Percentiles rank a stretch among this genome's conserved stretches.
These are phyloP conservation scores for Amazona ochrocephala DNA, from an alignment of 2,797 vertebrate genomes.

Conservation along the genomic window DNA sequence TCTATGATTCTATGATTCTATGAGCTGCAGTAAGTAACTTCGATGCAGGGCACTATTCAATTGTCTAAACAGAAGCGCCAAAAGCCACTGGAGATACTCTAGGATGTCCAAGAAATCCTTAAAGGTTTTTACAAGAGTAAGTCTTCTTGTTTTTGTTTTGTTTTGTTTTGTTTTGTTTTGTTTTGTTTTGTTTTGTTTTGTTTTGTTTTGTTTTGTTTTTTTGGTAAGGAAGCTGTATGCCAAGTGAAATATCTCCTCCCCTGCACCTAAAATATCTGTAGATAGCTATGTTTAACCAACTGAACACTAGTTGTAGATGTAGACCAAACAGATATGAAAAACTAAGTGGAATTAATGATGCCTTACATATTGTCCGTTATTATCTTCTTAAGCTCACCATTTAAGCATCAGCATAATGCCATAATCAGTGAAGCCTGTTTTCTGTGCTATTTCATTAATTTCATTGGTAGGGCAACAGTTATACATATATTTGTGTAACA, in stretches of 20 bases:
- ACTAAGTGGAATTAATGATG: background rate
- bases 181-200: background rate
- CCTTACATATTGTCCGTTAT: background rate
- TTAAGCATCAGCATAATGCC: background rate
- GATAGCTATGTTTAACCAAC: background rate
- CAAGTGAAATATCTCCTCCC: rapidly evolving
- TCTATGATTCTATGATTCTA: too few relatives aligned
- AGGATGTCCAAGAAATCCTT: background rate
- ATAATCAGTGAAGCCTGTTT: background rate
- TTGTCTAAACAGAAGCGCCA: background rate
- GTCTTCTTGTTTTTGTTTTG: background rate
- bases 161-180: background rate
- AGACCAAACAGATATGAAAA: background rate
- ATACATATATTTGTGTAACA: background rate
- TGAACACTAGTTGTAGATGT: background rate
- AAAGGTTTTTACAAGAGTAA: background rate
- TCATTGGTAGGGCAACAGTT: background rate
- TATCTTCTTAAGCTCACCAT: background rate
- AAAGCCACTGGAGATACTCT: background rate
- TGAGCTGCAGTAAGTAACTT: background rate
- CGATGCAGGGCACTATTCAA: background rate
- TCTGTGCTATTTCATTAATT: background rate
- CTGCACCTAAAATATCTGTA: background rate
- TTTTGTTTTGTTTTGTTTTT: background rate
- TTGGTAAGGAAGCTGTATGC: background rate